A percentile compares a stretch with the other conserved stretches of the same genome.
These are phyloP conservation scores for Geodia barretti DNA, from an alignment of 37 sponge, comb jelly and placozoan species.

Conservation along the genomic window DNA sequence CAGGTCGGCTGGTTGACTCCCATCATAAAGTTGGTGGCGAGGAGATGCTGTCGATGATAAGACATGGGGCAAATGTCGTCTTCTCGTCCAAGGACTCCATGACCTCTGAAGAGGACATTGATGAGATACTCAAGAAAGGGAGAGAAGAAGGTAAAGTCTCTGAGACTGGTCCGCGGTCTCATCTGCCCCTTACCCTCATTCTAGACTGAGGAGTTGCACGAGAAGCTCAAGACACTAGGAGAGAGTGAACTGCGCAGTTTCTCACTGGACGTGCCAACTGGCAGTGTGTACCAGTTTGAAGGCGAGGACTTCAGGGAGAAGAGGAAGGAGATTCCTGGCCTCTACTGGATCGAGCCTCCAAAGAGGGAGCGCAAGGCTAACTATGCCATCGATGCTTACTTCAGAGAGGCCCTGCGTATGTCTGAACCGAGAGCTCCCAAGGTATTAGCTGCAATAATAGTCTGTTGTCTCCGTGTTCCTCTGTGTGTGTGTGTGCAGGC, in stretches of 20 bases:
- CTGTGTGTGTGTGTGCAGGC: conserved; percentile 62
- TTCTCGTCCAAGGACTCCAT: conserved; percentile 89
- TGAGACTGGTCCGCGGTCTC: not conserved
- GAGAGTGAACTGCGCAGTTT: conserved; percentile 88
- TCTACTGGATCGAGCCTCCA: conserved; percentile 98
- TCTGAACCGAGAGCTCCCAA: conserved; percentile 94
- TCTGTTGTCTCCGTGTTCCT: not conserved
- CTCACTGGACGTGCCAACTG: conserved; percentile 86
- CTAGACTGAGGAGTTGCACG: conserved; percentile 77
- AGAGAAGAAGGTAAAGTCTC: conserved; percentile 69
- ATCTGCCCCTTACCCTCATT: not conserved
- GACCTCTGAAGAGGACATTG: conserved; percentile 90
- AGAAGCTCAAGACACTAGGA: conserved; percentile 76
- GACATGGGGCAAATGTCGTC: conserved; percentile 93
- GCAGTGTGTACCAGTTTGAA: conserved; percentile 94
- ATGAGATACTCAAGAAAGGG: conserved; percentile 75
- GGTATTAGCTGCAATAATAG: conserved; percentile 5
- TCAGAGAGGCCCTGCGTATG: conserved; percentile 91
- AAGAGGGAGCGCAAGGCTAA: conserved; percentile 96
- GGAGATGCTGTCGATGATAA: conserved; percentile 97
- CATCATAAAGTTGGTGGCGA: conserved; percentile 87
- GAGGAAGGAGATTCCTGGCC: conserved; percentile 63
- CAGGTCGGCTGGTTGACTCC: conserved; percentile 87
- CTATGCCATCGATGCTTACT: conserved; percentile 98
- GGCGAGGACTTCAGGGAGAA: conserved; percentile 94